Evolutionary conservation across 2,797 vertebrate genomes (phyloP).

Genomic region (Amblyopsis hoosieri): DNA sequence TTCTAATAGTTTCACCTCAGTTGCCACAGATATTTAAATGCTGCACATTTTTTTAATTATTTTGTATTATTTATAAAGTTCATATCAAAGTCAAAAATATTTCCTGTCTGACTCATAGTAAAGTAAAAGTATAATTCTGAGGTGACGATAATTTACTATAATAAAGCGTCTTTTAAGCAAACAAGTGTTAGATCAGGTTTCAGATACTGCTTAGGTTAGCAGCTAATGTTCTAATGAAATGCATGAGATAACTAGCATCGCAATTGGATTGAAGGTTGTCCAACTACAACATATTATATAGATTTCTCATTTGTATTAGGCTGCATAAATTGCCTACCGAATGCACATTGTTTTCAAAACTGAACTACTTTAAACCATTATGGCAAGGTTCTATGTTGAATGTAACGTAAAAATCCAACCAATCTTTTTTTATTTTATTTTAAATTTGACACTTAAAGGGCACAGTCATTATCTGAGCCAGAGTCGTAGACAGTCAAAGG

Average conservation of each 20-base stretch:
- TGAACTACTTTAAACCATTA: slow-evolving; percentile 33
- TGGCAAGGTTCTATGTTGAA: slow-evolving; percentile 52
- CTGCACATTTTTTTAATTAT: too few relatives aligned
- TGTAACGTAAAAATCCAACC: slow-evolving; percentile 48
- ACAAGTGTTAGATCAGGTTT: slow-evolving; percentile 37
- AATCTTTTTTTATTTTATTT: slow-evolving; percentile 67
- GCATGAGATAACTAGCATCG: background rate
- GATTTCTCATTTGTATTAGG: too few relatives aligned
- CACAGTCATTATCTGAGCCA: slow-evolving; percentile 63
- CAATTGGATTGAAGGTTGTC: too few relatives aligned
- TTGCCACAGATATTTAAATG: too few relatives aligned
- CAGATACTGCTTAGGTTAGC: slow-evolving; percentile 34
- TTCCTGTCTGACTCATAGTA: too few relatives aligned
- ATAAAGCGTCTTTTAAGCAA: slow-evolving; percentile 50
- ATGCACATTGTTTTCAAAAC: slow-evolving; percentile 18
- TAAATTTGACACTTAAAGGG: slow-evolving; percentile 61
- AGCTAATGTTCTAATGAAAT: slow-evolving; percentile 34
- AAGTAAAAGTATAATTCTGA: too few relatives aligned
- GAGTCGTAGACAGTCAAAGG: slow-evolving; percentile 65
- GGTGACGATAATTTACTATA: slow-evolving; percentile 15
- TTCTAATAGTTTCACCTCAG: too few relatives aligned
- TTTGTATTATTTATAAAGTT: too few relatives aligned
- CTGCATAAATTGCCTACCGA: background rate
- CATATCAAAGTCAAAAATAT: too few relatives aligned
- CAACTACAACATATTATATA: too few relatives aligned